Percentiles rank a stretch among this genome's conserved stretches.
These are phyloP conservation scores for Macaca mulatta DNA, from an alignment of 2,113 vertebrate species.

Conservation along the genomic window DNA sequence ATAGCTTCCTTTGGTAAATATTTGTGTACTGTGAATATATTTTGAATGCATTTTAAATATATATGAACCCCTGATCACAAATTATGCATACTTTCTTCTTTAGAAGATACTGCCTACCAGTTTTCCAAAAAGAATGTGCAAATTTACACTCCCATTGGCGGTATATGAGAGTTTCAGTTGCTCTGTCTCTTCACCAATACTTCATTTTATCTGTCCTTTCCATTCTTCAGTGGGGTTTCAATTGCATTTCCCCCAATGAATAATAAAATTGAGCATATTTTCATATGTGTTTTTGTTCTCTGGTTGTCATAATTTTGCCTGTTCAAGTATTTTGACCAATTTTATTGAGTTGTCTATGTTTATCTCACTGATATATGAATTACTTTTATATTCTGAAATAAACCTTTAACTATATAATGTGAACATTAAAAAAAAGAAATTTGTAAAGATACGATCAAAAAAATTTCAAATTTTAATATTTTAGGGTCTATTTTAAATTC, in stretches of 20 bases:
- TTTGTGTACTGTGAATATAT: neutral
- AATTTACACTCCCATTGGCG: neutral
- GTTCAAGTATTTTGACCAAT: neutral
- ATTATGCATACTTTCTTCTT: neutral
- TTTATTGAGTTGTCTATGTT: neutral
- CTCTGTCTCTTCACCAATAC: accelerated
- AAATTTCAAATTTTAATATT: neutral
- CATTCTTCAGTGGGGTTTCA: neutral
- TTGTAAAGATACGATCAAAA: neutral
- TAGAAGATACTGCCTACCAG: neutral
- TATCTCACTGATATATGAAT: neutral
- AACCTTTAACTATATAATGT: neutral
- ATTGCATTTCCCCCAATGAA: neutral
- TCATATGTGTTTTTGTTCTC: neutral
- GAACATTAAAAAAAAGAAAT: neutral
- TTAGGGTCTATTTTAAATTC: neutral
- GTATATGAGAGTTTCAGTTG: neutral
- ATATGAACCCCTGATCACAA: neutral
- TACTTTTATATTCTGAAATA: neutral
- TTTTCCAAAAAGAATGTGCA: neutral
- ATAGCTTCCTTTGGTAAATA: neutral
- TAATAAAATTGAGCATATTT: neutral
- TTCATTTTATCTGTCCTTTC: neutral
- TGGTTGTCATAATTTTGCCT: neutral
- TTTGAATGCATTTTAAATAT: neutral